Percentiles rank a stretch among this genome's conserved stretches.
Conservation (phyloP, 2,888 invertebrate genomes). For the Heliconius ethilla region DNA sequence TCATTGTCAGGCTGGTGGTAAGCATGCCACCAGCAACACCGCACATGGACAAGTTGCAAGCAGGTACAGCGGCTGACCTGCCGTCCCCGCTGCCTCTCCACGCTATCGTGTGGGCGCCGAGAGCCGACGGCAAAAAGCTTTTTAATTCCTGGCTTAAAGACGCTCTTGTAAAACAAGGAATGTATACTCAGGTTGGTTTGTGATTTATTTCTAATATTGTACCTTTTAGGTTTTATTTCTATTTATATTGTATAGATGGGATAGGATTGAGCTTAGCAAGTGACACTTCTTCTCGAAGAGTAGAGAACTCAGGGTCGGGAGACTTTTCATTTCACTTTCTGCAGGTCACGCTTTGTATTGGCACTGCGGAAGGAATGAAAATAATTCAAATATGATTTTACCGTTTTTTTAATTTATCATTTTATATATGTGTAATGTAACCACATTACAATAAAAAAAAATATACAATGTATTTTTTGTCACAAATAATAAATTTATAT, state of each 20-base stretch:
- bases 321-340: neutral
- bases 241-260: neutral
- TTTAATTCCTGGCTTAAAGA: slow-evolving; percentile 95
- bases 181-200: slow-evolving; percentile 87
- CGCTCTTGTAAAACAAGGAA: slow-evolving; percentile 93
- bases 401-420: neutral
- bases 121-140: slow-evolving; percentile 90
- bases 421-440: neutral
- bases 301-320: neutral
- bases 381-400: neutral
- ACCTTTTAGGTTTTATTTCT: neutral
- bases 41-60: slow-evolving; percentile 91
- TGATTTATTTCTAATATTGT: neutral
- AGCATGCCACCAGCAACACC: slow-evolving; percentile 94
- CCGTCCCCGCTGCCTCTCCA: slow-evolving; percentile 88
- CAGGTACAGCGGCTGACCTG: slow-evolving; percentile 84
- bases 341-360: neutral
- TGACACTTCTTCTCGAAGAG: neutral
- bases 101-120: slow-evolving; percentile 94
- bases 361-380: neutral
- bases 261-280: no score
- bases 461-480: no score
- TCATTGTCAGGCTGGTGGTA: slow-evolving; percentile 85
- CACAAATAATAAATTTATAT: no score
- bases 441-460: no score